Evolutionary conservation across 2,888 invertebrate genomes (phyloP).

Genomic region (Drosophila anomelani): DNA sequence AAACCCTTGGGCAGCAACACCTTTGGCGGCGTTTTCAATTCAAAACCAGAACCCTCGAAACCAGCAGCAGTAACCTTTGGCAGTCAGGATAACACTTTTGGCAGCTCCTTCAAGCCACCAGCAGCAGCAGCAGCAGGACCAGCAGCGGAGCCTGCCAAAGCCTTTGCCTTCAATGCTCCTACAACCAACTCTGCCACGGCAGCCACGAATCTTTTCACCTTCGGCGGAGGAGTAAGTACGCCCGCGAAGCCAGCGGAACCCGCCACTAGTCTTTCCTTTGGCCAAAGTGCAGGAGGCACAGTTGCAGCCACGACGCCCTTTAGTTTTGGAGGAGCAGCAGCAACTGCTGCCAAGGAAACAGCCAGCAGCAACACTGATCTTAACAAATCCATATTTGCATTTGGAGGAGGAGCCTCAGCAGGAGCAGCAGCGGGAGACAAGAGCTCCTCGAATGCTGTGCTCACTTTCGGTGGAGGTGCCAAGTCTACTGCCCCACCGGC

Average conservation of each 20-base stretch:
- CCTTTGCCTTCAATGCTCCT: conserved; percentile 19
- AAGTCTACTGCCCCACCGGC: conserved; percentile 9
- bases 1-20: neutral
- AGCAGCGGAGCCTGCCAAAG: conserved; percentile 7
- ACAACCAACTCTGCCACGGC: conserved; percentile 3
- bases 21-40: conserved; percentile 7
- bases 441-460: neutral
- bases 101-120: conserved; percentile 3
- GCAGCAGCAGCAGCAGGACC: neutral
- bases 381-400: conserved; percentile 22
- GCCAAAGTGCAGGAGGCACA: conserved; percentile 15
- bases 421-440: neutral
- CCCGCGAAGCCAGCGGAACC: neutral
- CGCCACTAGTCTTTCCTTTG: conserved; percentile 5
- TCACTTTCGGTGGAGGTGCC: conserved; percentile 21
- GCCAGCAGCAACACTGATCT: neutral
- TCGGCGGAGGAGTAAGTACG: conserved; percentile 5
- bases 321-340: conserved; percentile 16
- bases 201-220: conserved; percentile 30
- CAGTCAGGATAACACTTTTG: conserved; percentile 16
- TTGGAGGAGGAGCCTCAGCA: conserved; percentile 15
- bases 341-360: neutral
- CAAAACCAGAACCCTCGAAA: conserved; percentile 15
- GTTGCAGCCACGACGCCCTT: conserved; percentile 10
- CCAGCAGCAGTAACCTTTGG: conserved; percentile 14